Base-by-base conservation (phyloP, 2,888 invertebrate genomes). In the Nomada goodeniana region DNA sequence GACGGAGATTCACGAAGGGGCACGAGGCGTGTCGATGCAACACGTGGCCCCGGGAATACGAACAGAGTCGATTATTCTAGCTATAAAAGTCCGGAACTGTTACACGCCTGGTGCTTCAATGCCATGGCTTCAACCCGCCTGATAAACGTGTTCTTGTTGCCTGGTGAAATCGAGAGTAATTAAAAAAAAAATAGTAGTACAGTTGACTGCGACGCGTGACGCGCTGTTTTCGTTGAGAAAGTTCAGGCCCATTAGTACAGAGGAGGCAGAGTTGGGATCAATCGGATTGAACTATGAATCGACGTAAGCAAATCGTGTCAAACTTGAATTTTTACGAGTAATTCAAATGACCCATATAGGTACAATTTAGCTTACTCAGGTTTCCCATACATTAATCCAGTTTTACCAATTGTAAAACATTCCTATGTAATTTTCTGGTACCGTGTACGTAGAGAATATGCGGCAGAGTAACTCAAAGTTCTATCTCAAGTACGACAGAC, bases 41-140 rank as follows among this genome's bases (percentile, higher is more conserved):
- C 88, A 88, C 89, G 88, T 88, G 89, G 89, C 77, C 73, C 81
- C 68, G 29, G 84, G 82, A 57, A 73, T 69, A 69, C 13, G 67
- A 15, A 50, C 4, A 50, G 42, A 65, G 69, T 53, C 72, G 82
- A 76, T 82, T 76, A 79, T 76, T 79, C 85, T 70, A 57, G 59
- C 69, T 57, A 59, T 67, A 76, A 60, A 73, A 82, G 76, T 75
- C 74, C 67, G 74, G 57, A 81, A 69, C 78, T 65, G 65, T 52
- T 72, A 80, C 78, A 69, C 60, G 59, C 50, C 50, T 11, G 13
- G 36, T 29, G 64, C 55, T 69, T 87, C 86, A 86, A 82, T 89
- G 89, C 84, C 85, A 89, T 67, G 80, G 79, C 68, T 85, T 36
- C 23, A 63, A 61, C 65, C 52, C 53, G 44, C 53, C 55, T 55